phyloP scores from a whole-genome alignment of 2,797 vertebrate species.

The Kryptolebias ocellatus region DNA sequence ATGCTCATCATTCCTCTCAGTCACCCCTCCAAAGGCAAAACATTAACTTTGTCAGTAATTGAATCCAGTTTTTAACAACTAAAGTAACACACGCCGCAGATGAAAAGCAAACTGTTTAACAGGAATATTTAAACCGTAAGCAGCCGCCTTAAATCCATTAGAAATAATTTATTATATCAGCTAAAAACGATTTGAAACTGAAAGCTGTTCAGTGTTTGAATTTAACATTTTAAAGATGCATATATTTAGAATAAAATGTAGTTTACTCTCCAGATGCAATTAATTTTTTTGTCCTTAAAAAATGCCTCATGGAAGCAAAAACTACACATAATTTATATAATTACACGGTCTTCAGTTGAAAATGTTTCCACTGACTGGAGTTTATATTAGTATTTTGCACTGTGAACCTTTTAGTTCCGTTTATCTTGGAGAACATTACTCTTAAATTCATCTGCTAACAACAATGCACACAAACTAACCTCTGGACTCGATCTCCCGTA shows the following conservation, averaged over 20 bases:
- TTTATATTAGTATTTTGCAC: too few species aligned
- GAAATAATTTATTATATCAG: neutral
- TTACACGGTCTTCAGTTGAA: neutral
- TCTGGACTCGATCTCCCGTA: constrained; percentile 98
- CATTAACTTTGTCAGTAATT: constrained; percentile 43
- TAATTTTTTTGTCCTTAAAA: too few species aligned
- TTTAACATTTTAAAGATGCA: neutral
- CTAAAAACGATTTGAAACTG: neutral
- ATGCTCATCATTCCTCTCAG: constrained; percentile 58
- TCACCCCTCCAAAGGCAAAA: constrained; percentile 36
- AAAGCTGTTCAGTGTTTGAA: too few species aligned
- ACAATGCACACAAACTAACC: constrained; percentile 78
- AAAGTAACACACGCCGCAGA: constrained; percentile 1
- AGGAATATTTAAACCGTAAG: constrained; percentile 5
- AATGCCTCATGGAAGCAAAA: too few species aligned
- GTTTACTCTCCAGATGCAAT: too few species aligned
- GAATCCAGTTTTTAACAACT: constrained; percentile 34
- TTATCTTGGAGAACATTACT: too few species aligned
- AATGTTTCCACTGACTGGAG: neutral
- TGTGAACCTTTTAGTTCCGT: too few species aligned
- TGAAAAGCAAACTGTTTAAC: constrained; percentile 6
- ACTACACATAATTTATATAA: too few species aligned
- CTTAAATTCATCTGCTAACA: too few species aligned
- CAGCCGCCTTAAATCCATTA: neutral
- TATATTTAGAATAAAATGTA: neutral